phyloP scores from a whole-genome alignment of 2,888 invertebrate species.

The Xanthia icteritia region DNA sequence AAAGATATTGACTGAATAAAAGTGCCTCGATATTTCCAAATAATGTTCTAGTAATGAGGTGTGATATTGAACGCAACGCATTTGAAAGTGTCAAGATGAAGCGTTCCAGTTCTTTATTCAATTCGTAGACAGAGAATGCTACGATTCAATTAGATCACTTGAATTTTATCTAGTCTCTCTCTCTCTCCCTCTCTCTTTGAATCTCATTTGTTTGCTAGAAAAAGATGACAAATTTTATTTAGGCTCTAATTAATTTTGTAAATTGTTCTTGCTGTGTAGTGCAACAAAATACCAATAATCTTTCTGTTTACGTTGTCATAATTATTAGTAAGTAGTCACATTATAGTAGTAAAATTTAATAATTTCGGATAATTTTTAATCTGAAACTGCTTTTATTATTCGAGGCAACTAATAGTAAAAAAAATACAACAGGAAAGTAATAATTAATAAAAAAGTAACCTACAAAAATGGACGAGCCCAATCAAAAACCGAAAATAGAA shows the following conservation, averaged over 20 bases:
- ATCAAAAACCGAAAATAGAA: slow-evolving; percentile 66
- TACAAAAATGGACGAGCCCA: slow-evolving; percentile 66
- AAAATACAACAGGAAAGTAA: background rate
- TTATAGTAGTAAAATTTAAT: background rate
- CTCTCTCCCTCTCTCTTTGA: background rate
- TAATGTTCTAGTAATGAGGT: slow-evolving; percentile 1
- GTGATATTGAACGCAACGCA: slow-evolving; percentile 1
- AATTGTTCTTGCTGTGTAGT: background rate
- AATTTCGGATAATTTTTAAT: background rate
- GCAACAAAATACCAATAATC: background rate
- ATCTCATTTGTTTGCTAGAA: background rate
- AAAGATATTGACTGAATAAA: background rate
- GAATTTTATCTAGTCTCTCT: background rate
- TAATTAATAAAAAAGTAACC: slow-evolving; percentile 51
- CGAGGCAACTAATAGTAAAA: background rate
- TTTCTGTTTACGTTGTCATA: slow-evolving; percentile 25
- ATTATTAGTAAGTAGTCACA: background rate
- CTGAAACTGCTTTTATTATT: background rate
- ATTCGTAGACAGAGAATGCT: no score
- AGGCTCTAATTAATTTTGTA: background rate
- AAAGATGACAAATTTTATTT: background rate
- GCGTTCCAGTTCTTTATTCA: background rate
- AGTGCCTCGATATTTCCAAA: background rate
- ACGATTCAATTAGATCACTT: no score
- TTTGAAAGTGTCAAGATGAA: background rate